A percentile compares a stretch with the other conserved stretches of the same genome.
Evolutionary conservation across 2,113 vertebrate genomes (phyloP).

Genomic region (Pagrus major): DNA sequence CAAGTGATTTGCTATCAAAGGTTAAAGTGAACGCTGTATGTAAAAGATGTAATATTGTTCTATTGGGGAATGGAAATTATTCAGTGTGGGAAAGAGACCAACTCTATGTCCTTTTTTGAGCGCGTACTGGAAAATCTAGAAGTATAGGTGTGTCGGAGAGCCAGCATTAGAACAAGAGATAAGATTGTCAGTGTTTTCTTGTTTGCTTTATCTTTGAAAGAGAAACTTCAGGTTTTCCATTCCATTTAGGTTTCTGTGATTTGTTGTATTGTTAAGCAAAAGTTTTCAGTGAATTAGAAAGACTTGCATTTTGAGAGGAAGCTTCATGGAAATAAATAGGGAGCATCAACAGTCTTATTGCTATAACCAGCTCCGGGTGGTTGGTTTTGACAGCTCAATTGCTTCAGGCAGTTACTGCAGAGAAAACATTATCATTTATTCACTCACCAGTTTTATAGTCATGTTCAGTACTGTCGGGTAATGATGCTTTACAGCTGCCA

Average conservation of each 20-base stretch:
- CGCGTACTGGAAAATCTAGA: neutral
- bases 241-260: neutral
- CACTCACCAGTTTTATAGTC: neutral
- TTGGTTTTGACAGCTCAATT: constrained; percentile 37
- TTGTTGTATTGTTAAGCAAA: neutral
- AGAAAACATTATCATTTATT: constrained; percentile 55
- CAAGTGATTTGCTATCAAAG: neutral
- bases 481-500: neutral
- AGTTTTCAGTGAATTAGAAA: neutral
- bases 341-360: neutral
- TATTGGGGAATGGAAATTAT: neutral
- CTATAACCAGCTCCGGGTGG: neutral
- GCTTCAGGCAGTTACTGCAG: constrained; percentile 21
- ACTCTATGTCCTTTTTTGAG: neutral
- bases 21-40: neutral
- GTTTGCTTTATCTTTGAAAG: neutral
- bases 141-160: neutral
- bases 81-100: neutral
- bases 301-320: neutral
- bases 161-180: constrained; percentile 9
- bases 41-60: neutral
- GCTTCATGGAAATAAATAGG: constrained; percentile 4
- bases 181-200: neutral
- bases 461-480: neutral
- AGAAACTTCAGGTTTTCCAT: neutral